Evolutionary conservation across 2,888 invertebrate species (phyloP), one percentile per base, ranked within the genome.

Genomic region (Dolichopus griseipennis): DNA sequence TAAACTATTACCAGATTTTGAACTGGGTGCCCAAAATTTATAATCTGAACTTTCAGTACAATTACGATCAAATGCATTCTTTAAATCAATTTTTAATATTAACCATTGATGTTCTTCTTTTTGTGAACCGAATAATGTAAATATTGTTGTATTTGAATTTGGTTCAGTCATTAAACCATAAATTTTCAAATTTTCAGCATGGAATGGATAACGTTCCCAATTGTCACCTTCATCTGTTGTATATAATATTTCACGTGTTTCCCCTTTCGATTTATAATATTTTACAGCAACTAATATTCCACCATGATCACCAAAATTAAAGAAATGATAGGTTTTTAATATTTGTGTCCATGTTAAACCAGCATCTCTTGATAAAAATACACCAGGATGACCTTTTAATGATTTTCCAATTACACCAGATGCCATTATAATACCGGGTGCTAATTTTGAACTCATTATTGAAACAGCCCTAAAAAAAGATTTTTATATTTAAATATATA

Each of bases 111-210:
- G 94, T 69, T 87, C 85, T 2, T 87, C 85, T 20, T 86, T 86
- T 63, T 87, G 86, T 0, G 95, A 94, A 0, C 95, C 95, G 79
- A 95, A 96, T 85, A 96, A 87, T 0, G 95, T 94, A 76, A 96
- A 95, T 0, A 92, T 87, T 0, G 95, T 93, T 0, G 94, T 93
- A 76, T 93, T 94, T 79, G 94, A 93, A n/a, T 95, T 95, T 0
- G 95, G 94, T 77, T 95, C 95, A 0, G 94, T 95, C 89, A 95
- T 92, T 21, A 95, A 81, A 10, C 94, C 94, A 78, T 95, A 93
- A n/a, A 95, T 88, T 68, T 89, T 85, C 18, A 95, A 85, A 78
- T 90, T 88, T 70, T 89, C 86, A 37, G 86, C 85, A 73, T 87
- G 86, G 75, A 91, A 90, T 77, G 89, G 88, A 75, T 89, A 86